Base-by-base conservation (phyloP, 2,797 vertebrate genomes). In the Sebastiscus tertius region DNA sequence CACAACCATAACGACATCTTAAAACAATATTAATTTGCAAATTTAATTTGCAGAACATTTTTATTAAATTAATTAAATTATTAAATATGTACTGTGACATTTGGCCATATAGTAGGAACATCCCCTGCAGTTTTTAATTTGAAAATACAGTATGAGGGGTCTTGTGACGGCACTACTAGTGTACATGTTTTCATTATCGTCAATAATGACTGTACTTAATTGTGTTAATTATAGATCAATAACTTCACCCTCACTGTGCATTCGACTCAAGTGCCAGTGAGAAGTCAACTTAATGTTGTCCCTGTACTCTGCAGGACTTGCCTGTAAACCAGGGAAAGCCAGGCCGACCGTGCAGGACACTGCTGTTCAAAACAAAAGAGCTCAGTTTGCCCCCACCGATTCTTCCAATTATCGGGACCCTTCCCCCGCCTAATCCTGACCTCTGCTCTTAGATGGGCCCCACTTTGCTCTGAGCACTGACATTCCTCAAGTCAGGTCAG, bases 401-500 rank as follows among this genome's bases (percentile, higher is more conserved):
- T 94, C 75, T 86, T 89, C 85, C 90, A 94, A 96, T 95, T 96
- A 95, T 89, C 56, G 18, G 85, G 86, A 92, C 93, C 93, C 91
- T 86, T 89, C 93, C 92, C 89, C 93, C 91, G 56, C 86, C 87
- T 90, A 92, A 95, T 95, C 92, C 93, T 92, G 93, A 95, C 94
- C 95, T 92, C 86, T 95, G 93, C 92, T 92, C 92, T 92, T 84
- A 88, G 90, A 93, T 89, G 91, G 88, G 88, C 89, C 89, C 84
- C 91, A 73, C 84, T 91, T 90, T 79, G 78, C 88, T 85, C 74
- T 67, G 6, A 91, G 87, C 83, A 42, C 75, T 76, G 77, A 86
- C 93, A 96, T 95, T 96, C 94, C 94, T 80, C 77, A 90, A 93
- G 93, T 96, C 93, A 93, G 93, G 92, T 95, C 92, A 91, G 31